These are phyloP conservation scores for Nasonovia ribisnigri DNA, from an alignment of 2,888 invertebrate genomes.

Conservation along the genomic window DNA sequence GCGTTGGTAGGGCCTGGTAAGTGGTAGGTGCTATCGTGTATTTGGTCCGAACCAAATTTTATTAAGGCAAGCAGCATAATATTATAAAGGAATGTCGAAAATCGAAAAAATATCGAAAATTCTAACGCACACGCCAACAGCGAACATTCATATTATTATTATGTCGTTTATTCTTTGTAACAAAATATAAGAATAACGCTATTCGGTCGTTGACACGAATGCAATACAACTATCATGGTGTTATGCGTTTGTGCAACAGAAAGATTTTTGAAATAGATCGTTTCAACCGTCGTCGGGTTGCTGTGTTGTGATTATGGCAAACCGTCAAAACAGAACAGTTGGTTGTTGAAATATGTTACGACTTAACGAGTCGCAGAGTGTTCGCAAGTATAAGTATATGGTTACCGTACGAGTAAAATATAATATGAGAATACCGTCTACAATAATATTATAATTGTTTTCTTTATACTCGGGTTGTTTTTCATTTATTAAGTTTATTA, in stretches of 20 bases:
- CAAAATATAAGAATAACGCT: background rate
- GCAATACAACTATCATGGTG: background rate
- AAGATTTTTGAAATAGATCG: background rate
- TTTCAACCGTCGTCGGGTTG: background rate
- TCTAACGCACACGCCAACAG: background rate
- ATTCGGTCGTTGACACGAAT: background rate
- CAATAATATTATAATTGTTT: background rate
- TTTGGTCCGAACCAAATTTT: background rate
- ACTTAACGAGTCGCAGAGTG: background rate
- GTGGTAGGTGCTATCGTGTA: background rate
- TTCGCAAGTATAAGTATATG: too few species aligned
- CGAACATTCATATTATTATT: background rate
- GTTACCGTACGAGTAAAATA: too few species aligned
- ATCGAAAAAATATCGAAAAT: background rate
- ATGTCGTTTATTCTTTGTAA: background rate
- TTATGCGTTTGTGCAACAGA: background rate
- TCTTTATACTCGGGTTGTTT: background rate
- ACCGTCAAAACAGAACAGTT: background rate
- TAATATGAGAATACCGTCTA: too few species aligned
- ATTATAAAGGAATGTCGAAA: background rate
- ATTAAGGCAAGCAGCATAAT: background rate
- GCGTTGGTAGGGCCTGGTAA: background rate
- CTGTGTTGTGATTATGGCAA: background rate
- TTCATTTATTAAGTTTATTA: background rate
- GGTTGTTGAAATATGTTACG: background rate